Evolutionary conservation across 2,888 invertebrate species (phyloP).

Genomic region (Campopleginae sp.): DNA sequence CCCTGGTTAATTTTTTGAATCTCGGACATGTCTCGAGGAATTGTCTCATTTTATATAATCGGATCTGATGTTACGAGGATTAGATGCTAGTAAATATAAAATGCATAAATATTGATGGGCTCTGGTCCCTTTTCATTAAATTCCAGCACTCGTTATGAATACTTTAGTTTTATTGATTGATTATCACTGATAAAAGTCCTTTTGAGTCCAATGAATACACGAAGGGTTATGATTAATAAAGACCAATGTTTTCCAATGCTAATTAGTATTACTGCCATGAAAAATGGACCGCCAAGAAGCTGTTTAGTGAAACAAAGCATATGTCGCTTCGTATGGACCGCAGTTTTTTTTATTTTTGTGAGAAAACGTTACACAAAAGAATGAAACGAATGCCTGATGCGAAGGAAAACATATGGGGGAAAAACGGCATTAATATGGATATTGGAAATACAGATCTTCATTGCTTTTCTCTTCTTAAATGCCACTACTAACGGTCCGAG

Average conservation of each 20-base stretch:
- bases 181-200: neutral
- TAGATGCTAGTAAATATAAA: no score
- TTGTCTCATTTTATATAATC: neutral
- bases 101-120: no score
- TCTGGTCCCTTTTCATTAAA: no score
- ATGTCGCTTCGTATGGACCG: neutral
- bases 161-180: no score
- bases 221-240: neutral
- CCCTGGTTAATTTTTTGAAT: neutral
- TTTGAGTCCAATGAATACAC: neutral
- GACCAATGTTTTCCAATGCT: neutral
- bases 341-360: neutral
- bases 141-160: no score
- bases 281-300: neutral
- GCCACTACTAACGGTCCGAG: constrained; percentile 17
- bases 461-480: constrained; percentile 39
- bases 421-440: constrained; percentile 41
- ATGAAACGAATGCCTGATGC: neutral
- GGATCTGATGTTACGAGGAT: no score
- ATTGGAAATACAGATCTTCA: constrained; percentile 58
- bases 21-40: neutral
- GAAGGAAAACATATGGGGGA: constrained; percentile 47
- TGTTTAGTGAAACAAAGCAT: neutral
- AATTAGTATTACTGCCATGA: no score
- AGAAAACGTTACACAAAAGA: constrained; percentile 3